Conservation (phyloP, 2,797 vertebrate genomes). For the Jordanella pulchra region DNA sequence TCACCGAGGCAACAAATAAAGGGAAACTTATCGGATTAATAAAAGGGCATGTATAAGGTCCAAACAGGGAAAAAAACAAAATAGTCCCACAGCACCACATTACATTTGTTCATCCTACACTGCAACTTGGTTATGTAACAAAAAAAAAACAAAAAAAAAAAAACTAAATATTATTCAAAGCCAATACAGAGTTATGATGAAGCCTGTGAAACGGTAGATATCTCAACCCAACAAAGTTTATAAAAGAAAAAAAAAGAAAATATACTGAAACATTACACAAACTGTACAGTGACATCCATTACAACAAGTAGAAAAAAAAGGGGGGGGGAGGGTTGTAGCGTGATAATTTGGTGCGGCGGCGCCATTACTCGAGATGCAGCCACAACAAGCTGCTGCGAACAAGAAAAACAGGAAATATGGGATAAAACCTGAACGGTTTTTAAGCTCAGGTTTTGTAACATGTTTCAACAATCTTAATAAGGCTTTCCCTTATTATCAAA, state of each 20-base stretch:
- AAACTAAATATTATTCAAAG: constrained; percentile 76
- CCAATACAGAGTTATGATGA: constrained; percentile 71
- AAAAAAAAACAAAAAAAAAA: too few relatives aligned
- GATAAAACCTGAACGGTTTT: constrained; percentile 69
- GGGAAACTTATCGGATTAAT: constrained; percentile 1
- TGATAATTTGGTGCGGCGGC: constrained; percentile 81
- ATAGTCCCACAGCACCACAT: constrained; percentile 71
- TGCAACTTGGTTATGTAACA: constrained; percentile 74
- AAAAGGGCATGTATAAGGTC: neutral
- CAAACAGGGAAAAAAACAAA: constrained; percentile 7
- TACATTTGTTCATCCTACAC: constrained; percentile 60
- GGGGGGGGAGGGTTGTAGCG: constrained; percentile 41
- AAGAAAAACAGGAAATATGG: constrained; percentile 72
- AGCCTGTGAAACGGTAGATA: constrained; percentile 70
- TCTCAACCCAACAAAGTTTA: constrained; percentile 71
- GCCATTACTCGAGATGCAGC: constrained; percentile 77
- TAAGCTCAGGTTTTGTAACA: constrained; percentile 75
- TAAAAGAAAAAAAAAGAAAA: constrained; percentile 71
- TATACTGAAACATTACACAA: constrained; percentile 86
- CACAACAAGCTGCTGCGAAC: constrained; percentile 73
- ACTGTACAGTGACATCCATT: constrained; percentile 88
- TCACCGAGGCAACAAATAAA: neutral
- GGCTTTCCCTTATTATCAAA: constrained; percentile 81
- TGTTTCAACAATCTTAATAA: constrained; percentile 72
- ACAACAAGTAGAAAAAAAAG: constrained; percentile 81